Conservation (phyloP, 2,888 invertebrate genomes). For the Sesia bembeciformis region DNA sequence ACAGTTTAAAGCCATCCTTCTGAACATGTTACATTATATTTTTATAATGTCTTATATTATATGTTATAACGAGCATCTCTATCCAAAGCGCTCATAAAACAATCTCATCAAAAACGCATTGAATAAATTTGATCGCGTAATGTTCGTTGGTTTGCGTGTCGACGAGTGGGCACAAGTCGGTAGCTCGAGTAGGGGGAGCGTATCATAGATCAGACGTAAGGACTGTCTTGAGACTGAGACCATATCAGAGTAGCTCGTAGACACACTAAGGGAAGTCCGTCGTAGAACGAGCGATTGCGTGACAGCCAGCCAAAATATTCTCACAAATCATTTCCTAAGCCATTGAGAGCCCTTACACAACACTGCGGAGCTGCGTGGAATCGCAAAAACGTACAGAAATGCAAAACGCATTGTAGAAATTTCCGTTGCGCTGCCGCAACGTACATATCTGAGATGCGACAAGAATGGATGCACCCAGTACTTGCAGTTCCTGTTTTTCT, state of each 20-base stretch:
- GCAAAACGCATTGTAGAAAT: no score
- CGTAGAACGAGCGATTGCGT: slow-evolving; percentile 62
- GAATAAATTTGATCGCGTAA: not conserved
- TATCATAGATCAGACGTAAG: slow-evolving; percentile 66
- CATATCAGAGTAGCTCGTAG: slow-evolving; percentile 69
- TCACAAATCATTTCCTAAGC: no score
- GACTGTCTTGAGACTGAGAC: slow-evolving; percentile 73
- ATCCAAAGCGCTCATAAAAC: no score
- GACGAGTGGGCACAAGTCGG: slow-evolving; percentile 52
- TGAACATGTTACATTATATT: no score
- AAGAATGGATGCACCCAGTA: no score
- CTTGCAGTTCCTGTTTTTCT: no score
- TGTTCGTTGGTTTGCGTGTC: slow-evolving; percentile 19
- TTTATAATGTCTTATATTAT: no score
- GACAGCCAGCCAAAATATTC: slow-evolving; percentile 4
- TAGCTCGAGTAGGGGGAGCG: slow-evolving; percentile 68
- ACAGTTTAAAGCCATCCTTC: no score
- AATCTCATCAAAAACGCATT: not conserved
- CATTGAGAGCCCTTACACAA: no score
- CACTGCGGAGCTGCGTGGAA: not conserved
- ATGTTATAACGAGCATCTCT: no score
- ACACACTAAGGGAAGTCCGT: slow-evolving; percentile 32
- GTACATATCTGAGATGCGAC: no score
- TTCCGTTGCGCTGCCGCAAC: no score
- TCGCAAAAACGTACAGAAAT: not conserved